Conservation (phyloP, 2,113 vertebrate genomes). For the Rhea pennata region DNA sequence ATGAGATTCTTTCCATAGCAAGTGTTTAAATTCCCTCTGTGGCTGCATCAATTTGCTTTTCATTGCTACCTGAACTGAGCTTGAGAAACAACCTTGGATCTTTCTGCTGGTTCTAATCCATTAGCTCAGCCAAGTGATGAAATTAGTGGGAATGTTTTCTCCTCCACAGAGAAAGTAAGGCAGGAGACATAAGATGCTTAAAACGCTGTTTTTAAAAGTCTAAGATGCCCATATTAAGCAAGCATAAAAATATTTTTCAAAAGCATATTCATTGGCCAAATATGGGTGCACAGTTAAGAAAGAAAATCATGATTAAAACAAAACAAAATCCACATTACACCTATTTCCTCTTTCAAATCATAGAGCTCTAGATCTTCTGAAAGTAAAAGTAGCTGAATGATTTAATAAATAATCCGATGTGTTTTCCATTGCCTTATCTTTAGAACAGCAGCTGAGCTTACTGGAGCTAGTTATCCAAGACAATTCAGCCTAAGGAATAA, state of each 20-base stretch:
- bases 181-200: neutral
- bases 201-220: neutral
- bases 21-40: neutral
- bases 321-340: neutral
- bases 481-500: neutral
- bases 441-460: neutral
- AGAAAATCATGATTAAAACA: neutral
- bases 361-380: neutral
- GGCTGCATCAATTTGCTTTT: neutral
- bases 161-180: neutral
- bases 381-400: neutral
- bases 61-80: neutral
- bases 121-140: neutral
- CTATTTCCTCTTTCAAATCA: neutral
- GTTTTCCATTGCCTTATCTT: neutral
- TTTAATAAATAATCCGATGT: fast-evolving
- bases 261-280: neutral
- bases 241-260: neutral
- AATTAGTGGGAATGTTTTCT: neutral
- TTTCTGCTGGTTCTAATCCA: neutral
- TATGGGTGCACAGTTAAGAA: neutral
- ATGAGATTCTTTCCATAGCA: neutral
- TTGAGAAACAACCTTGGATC: neutral
- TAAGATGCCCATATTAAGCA: neutral
- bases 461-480: neutral